These are phyloP conservation scores for Novumbra hubbsi DNA, from an alignment of 2,797 vertebrate genomes.

Conservation along the genomic window DNA sequence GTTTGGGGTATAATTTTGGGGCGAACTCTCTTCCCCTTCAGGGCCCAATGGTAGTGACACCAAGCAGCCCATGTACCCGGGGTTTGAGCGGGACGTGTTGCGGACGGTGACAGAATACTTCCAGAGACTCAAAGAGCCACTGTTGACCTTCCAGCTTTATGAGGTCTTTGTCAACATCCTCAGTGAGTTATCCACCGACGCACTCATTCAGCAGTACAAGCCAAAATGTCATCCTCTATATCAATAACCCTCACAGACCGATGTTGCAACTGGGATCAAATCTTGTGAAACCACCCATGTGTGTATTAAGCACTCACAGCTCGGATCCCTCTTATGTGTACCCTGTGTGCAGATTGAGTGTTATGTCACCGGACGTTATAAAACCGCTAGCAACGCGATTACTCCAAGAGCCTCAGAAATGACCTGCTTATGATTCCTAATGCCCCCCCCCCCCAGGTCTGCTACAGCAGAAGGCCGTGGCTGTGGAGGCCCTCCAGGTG, in stretches of 20 bases:
- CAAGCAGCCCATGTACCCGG: conserved; percentile 86
- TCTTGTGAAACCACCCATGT: no score
- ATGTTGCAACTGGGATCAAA: no score
- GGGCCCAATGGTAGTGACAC: conserved; percentile 81
- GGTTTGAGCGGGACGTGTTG: conserved; percentile 93
- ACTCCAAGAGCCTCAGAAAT: no score
- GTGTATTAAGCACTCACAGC: no score
- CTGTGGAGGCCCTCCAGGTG: conserved; percentile 87
- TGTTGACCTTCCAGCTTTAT: conserved; percentile 90
- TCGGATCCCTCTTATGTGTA: no score
- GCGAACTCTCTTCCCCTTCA: conserved; percentile 35
- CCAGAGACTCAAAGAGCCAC: conserved; percentile 84
- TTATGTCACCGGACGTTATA: no score
- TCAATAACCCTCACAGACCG: no score
- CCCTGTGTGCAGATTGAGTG: no score
- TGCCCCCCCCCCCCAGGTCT: conserved; percentile 67
- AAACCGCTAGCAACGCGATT: no score
- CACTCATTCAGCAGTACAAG: no score
- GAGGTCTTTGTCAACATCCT: conserved; percentile 92
- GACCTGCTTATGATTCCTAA: not conserved
- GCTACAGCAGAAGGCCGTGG: conserved; percentile 77
- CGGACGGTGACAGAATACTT: conserved; percentile 91
- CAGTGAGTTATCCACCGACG: conserved; percentile 73
- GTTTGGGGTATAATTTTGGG: not conserved
- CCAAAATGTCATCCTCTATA: no score